Evolutionary conservation across 2,797 vertebrate species (phyloP).

Genomic region (Neopelma chrysocephalum): DNA sequence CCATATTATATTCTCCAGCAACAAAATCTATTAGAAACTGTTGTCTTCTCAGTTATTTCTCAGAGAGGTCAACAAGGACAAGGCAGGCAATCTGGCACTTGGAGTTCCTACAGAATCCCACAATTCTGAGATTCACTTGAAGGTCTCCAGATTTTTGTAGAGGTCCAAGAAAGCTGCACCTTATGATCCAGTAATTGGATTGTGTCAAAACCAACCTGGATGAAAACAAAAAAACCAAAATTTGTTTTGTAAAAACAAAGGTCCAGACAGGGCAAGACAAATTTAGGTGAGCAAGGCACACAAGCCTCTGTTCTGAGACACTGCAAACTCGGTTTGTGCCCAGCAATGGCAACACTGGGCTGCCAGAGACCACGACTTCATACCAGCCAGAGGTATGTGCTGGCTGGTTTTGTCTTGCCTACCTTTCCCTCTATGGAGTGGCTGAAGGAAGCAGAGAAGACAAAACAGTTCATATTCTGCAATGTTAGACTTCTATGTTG

Average conservation of each 20-base stretch:
- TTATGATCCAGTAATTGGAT: neutral
- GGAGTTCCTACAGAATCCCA: neutral
- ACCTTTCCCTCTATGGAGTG: neutral
- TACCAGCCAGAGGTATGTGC: neutral
- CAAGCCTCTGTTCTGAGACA: neutral
- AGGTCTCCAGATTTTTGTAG: neutral
- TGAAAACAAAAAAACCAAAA: neutral
- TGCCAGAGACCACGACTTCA: neutral
- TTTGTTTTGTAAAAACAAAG: neutral
- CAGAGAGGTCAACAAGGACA: neutral
- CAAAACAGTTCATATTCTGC: neutral
- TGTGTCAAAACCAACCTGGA: neutral
- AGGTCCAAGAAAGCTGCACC: neutral
- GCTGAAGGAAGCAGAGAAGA: neutral
- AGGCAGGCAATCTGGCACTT: neutral
- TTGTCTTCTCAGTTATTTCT: neutral
- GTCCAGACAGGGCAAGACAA: neutral
- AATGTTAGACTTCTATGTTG: fast-evolving
- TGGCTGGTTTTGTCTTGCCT: neutral
- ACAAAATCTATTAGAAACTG: neutral
- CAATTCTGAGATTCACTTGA: neutral
- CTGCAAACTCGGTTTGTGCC: neutral
- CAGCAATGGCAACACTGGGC: neutral
- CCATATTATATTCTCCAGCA: neutral
- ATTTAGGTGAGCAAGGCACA: neutral